Evolutionary conservation across 2,797 vertebrate genomes (phyloP), one percentile per base, ranked within the genome.

Genomic region (Sebastes cheni): DNA sequence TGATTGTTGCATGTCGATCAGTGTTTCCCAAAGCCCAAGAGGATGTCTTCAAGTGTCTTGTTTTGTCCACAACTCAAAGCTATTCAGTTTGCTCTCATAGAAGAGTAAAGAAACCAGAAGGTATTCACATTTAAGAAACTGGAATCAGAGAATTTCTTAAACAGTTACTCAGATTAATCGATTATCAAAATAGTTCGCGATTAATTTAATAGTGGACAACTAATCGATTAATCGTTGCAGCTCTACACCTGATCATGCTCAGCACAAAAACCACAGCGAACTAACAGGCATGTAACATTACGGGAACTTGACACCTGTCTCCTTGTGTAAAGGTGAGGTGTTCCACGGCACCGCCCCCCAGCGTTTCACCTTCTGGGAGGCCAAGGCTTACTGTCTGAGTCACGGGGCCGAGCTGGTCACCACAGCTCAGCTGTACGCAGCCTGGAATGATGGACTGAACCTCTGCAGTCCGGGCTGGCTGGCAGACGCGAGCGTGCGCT

Each of bases 381-480:
- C 98, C 0, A 94, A 68, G 55, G 91, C 68, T 0, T 96, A 92
- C 78, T 99, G 98, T 84, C 86, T 76, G 89, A 93, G 86, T 4
- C 92, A 94, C 12, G 96, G 96, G 0, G 94, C 96, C 0, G 89
- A 94, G 77, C 90, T 99, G 34, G 97, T 98, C 11, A 96, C 95
- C 54, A 96, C 97, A 0, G 97, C 97, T 62, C 97, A 99, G 92
- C 95, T 99, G 0, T 97, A 98, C 1, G 97, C 96, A 0, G 98
- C 98, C 20, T 99, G 97, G 98, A 97, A 91, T 0, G 95, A 95
- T 0, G 98, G 98, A 13, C 90, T 99, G 84, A 96, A 98, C 81
- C 95, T 96, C 91, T 99, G 98, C 92, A 97, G 94, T 86, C 97
- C 98, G 0, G 98, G 98, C 11, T 99, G 98, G 98, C 91, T 99